Evolutionary conservation across 2,888 invertebrate genomes (phyloP).

Genomic region (Graphium colonna): DNA sequence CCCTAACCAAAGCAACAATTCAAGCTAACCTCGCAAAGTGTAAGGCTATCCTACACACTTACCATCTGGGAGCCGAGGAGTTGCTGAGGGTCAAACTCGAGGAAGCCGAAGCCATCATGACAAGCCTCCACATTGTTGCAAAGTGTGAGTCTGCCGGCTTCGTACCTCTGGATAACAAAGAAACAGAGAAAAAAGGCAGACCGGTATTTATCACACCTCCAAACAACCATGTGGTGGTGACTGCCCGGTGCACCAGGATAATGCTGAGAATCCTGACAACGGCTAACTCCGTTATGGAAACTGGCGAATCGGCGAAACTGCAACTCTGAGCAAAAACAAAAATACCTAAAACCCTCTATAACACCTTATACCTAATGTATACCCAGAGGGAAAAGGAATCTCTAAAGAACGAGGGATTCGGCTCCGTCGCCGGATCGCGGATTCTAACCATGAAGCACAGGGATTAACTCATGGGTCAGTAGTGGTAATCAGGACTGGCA

Average conservation of each 20-base stretch:
- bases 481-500: no score
- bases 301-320: background rate
- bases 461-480: no score
- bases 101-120: conserved; percentile 6
- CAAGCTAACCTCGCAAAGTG: background rate
- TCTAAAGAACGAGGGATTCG: no score
- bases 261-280: conserved; percentile 5
- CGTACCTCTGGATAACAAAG: background rate
- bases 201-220: conserved; percentile 5
- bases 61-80: background rate
- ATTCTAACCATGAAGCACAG: no score
- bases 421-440: no score
- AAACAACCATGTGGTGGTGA: conserved; percentile 5
- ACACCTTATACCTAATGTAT: no score
- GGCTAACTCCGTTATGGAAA: background rate
- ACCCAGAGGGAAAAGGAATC: no score
- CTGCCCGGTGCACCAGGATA: conserved; percentile 7
- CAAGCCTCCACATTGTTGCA: background rate
- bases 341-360: no score
- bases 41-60: background rate
- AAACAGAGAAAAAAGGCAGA: conserved; percentile 2
- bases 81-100: background rate
- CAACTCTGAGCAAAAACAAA: background rate
- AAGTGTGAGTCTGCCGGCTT: background rate
- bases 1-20: background rate